Percentiles rank a stretch among this genome's conserved stretches.
phyloP scores from a whole-genome alignment of 2,888 invertebrate genomes.

The Phortica magna region DNA sequence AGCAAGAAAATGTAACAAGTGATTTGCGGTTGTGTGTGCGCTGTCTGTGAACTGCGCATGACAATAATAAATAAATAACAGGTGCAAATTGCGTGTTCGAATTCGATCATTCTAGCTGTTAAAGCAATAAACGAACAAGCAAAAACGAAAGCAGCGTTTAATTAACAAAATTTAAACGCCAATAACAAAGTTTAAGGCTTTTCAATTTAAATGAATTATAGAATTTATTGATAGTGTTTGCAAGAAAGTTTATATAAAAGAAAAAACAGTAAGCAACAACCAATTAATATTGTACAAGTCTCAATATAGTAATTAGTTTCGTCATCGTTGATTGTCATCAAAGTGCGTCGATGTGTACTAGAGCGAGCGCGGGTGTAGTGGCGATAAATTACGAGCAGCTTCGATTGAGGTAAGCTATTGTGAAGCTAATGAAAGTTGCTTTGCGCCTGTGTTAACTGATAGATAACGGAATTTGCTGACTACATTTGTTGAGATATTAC shows the following conservation, averaged over 20 bases:
- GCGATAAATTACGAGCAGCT: background rate
- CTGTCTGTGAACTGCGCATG: background rate
- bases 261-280: no score
- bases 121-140: background rate
- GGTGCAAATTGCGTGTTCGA: background rate
- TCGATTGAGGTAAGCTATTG: background rate
- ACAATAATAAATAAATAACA: background rate
- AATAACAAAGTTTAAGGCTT: no score
- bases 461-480: background rate
- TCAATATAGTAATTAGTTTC: background rate
- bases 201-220: no score
- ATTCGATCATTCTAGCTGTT: background rate
- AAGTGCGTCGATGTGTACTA: background rate
- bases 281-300: no score
- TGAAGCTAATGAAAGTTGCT: background rate
- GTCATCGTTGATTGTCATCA: background rate
- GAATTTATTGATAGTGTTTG: no score
- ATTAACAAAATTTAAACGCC: no score
- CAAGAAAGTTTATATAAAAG: no score
- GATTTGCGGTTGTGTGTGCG: background rate
- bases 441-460: background rate
- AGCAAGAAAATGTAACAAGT: background rate
- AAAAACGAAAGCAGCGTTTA: background rate
- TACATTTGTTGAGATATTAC: no score
- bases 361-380: background rate